These are phyloP conservation scores for Neoitamus cyanurus DNA, from an alignment of 2,888 invertebrate species.

Conservation along the genomic window DNA sequence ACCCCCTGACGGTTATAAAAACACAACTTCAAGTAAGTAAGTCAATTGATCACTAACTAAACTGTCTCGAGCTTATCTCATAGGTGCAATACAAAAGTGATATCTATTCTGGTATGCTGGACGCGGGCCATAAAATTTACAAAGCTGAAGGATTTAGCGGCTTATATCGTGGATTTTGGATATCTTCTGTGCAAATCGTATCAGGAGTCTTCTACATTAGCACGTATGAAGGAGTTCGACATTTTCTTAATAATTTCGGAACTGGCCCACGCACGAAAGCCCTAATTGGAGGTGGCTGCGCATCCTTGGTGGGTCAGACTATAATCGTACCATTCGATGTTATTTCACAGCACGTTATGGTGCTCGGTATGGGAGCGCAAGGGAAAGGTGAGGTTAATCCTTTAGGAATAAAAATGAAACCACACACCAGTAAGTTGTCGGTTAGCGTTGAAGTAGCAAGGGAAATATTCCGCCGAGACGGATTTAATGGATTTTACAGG, in stretches of 20 bases:
- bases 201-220: constrained; percentile 92
- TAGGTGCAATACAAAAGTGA: constrained; percentile 78
- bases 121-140: constrained; percentile 90
- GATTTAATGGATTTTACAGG: constrained; percentile 89
- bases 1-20: constrained; percentile 93
- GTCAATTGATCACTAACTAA: background rate
- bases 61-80: background rate
- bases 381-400: constrained; percentile 75
- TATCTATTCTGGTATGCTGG: constrained; percentile 86
- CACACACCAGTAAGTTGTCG: constrained; percentile 73
- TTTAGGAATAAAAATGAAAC: constrained; percentile 75
- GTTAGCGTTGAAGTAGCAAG: constrained; percentile 80
- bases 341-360: constrained; percentile 96
- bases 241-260: constrained; percentile 74
- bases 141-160: constrained; percentile 85
- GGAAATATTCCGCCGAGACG: constrained; percentile 84
- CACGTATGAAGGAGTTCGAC: constrained; percentile 91
- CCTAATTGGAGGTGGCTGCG: constrained; percentile 88
- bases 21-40: constrained; percentile 84
- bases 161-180: constrained; percentile 94
- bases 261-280: constrained; percentile 70
- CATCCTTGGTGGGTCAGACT: constrained; percentile 93
- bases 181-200: constrained; percentile 88
- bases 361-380: constrained; percentile 75
- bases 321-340: constrained; percentile 97